Evolutionary conservation across 2,113 vertebrate species (phyloP), one percentile per base, ranked within the genome.

Genomic region (Pterocles orientalis): DNA sequence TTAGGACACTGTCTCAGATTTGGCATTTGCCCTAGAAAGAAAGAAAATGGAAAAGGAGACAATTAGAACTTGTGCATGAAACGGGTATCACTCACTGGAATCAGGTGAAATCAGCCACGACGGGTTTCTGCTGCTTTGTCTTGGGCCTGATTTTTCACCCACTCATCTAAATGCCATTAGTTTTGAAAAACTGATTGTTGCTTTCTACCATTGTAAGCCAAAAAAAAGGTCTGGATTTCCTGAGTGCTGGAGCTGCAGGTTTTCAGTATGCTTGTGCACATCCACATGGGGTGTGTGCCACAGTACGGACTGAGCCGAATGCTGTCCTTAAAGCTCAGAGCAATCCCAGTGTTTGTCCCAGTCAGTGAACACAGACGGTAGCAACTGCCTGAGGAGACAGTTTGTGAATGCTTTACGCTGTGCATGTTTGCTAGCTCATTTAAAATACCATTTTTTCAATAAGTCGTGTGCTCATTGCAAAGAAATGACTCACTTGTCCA

Each of bases 401-500:
- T 31, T 62, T 53, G 56, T 28, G 31, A 78, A 19, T 6, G 0
- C 17, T 39, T 56, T 36, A 34, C 3, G 3, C 82, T 0, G 0
- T 4, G 9, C 1, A 0, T 26, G n/a, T 58, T 72, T 39, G 28
- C 28, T 29, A 21, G 15, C 26, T 45, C 41, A 8, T 21, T 54
- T 65, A 16, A 62, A 73, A 60, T 15, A 19, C 34, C 0, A 0
- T 1, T 19, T 81, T 69, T 56, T 5, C n/a, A 12, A 34, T 82
- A 47, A 71, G 57, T 33, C 3, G 0, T 56, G 65, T 56, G 65
- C 31, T 33, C 25, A 5, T 2, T 24, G 34, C n/a, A 43, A 29
- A 34, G 13, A 20, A 19, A 14, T 19, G 3, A 95, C 96, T 97
- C 82, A 98, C 97, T 76, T 97, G 91, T 97, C 97, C 85, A 98